Conservation (phyloP, 2,797 vertebrate species). For the Denticeps clupeoides region DNA sequence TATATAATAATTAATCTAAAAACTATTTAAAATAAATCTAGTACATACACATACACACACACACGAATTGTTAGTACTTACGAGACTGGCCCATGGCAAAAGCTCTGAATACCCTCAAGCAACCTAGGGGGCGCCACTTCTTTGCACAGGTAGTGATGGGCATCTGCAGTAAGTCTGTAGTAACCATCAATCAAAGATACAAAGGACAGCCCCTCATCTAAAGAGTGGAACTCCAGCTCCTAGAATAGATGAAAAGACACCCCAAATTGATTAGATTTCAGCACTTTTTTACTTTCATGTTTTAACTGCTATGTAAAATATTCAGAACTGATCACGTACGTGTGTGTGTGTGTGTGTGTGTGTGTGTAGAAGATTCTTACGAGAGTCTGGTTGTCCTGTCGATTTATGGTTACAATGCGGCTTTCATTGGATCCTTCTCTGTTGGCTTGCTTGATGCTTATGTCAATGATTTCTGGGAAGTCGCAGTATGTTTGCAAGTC, state of each 20-base stretch:
- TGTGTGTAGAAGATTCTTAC: conserved; percentile 47
- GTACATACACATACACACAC: too few relatives aligned
- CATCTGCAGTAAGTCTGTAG: conserved; percentile 83
- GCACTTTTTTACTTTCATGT: too few relatives aligned
- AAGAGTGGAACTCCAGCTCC: conserved; percentile 84
- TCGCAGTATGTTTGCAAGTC: conserved; percentile 85
- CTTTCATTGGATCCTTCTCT: conserved; percentile 81
- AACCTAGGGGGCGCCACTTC: conserved; percentile 82
- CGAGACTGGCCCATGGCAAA: conserved; percentile 91
- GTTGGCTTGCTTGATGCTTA: conserved; percentile 87
- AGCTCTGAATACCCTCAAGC: conserved; percentile 82
- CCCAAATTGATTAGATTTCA: not conserved
- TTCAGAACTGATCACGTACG: too few relatives aligned
- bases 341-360: not conserved
- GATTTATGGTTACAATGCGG: conserved; percentile 86
- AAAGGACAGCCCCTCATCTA: conserved; percentile 83
- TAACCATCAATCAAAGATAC: conserved; percentile 92
- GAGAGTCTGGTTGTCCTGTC: conserved; percentile 78
- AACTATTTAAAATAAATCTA: too few relatives aligned
- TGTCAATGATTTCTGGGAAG: conserved; percentile 89
- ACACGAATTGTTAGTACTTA: conserved; percentile 49
- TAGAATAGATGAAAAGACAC: conserved; percentile 28
- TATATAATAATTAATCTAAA: too few relatives aligned
- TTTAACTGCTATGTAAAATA: too few relatives aligned
- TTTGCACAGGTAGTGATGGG: conserved; percentile 92